Conservation (phyloP, 2,797 vertebrate genomes). For the Tolypeutes matacus region DNA sequence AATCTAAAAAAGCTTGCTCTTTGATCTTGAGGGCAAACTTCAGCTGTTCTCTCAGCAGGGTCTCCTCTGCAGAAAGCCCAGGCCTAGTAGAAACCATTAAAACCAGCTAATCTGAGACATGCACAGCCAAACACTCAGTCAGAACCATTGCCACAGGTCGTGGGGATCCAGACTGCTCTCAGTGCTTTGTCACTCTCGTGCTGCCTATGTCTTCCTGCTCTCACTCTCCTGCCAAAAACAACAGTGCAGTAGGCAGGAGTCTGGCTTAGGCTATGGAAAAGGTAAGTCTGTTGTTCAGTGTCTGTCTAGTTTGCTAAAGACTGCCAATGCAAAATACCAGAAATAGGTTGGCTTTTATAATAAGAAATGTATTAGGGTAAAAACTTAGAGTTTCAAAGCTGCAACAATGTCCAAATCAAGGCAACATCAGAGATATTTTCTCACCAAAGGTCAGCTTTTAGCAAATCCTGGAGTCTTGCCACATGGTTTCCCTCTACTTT, state of each 20-base stretch:
- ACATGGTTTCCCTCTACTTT: no score
- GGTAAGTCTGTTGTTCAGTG: background rate
- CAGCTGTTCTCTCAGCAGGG: slow-evolving; percentile 58
- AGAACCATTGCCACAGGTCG: background rate
- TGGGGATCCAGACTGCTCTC: background rate
- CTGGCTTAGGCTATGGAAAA: background rate
- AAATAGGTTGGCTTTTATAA: no score
- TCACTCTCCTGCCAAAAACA: background rate
- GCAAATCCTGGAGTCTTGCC: no score
- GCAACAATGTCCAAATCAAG: no score
- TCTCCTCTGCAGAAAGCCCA: background rate
- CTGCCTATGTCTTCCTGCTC: background rate
- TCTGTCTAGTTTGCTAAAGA: no score
- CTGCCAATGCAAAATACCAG: no score
- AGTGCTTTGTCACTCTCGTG: background rate
- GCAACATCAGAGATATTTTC: no score
- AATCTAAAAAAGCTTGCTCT: slow-evolving; percentile 75
- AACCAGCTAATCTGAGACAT: background rate
- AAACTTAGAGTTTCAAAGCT: no score
- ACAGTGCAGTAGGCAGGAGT: background rate
- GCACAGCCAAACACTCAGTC: background rate
- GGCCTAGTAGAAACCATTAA: background rate
- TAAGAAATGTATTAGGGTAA: no score
- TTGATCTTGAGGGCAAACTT: slow-evolving; percentile 64
- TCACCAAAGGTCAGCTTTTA: no score